Base-by-base conservation (phyloP, 2,797 vertebrate species). In the Glossophaga mutica region DNA sequence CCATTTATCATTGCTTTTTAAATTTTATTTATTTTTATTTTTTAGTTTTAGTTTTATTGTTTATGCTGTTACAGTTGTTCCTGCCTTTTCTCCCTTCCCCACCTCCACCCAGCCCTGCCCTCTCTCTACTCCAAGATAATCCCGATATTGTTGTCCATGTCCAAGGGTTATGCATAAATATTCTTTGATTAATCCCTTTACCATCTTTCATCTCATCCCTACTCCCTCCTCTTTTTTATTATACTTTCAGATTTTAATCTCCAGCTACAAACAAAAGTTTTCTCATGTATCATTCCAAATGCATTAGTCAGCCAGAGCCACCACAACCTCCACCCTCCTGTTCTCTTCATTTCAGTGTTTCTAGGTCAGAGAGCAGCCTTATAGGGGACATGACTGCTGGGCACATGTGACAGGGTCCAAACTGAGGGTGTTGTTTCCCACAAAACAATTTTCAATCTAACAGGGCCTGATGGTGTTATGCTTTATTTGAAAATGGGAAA, bases 401-500 rank as follows among this genome's bases (percentile, higher is more conserved):
- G 1, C 0, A 19, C 9, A 37, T 3, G 15, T 14, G 9, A 50
- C 7, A 21, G 2, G 6, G 2, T 71, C 16, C 19, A 37, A n/a
- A 76, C 2, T 11, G 5, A 78, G 0, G 14, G 6, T 22, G 1
- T 9, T n/a, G 0, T n/a, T 73, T 24, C 10, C 24, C 55, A 48
- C 16, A 71, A 32, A 71, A 65, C 0, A 26, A 15, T 57, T 55
- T 8, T 22, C 1, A 18, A 8, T 12, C 57, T 34, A 24, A 1
- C 0, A 57, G 15, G 3, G 0, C 5, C 22, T 21, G 10, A 3
- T 0, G 3, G 0, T 46, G 4, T 2, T 55, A 1, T 71, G 5
- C 1, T 93, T 79, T 83, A 6, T 26, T 3, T 76, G 26, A 19
- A 71, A 91, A 39, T 19, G 0, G 3, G 1, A 74, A 70, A 70